Conservation (phyloP, 2,888 invertebrate species). For the Trisateles emortualis region DNA sequence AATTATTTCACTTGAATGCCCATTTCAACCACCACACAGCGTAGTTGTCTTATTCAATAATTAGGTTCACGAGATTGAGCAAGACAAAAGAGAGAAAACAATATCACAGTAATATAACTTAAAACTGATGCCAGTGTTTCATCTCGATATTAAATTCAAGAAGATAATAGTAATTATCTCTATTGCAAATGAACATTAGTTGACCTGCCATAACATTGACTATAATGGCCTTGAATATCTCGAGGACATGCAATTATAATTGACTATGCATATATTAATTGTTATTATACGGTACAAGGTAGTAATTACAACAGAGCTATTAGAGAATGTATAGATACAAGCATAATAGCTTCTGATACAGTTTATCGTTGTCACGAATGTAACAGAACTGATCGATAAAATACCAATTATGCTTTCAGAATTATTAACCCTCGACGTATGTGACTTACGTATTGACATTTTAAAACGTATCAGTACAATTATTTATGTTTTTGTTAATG, state of each 20-base stretch:
- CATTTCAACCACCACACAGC: too few species aligned
- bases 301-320: conserved; percentile 18
- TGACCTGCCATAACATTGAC: background rate
- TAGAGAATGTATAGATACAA: conserved; percentile 22
- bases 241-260: conserved; percentile 25
- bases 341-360: conserved; percentile 3
- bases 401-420: too few species aligned
- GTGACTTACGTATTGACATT: too few species aligned
- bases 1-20: too few species aligned
- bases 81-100: too few species aligned
- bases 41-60: too few species aligned
- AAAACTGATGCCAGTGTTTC: background rate
- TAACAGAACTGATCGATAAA: background rate
- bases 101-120: too few species aligned
- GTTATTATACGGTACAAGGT: conserved; percentile 12
- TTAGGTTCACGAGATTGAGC: too few species aligned
- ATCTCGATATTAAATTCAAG: background rate
- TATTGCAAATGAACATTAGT: background rate
- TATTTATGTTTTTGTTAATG: too few species aligned
- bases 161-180: background rate
- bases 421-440: too few species aligned
- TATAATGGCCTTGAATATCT: conserved; percentile 23
- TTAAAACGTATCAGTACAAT: too few species aligned
- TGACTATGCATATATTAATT: conserved; percentile 30
- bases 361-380: background rate